Percentiles rank a stretch among this genome's conserved stretches.
Conservation (phyloP, 2,113 vertebrate species). For the Buteo buteo region DNA sequence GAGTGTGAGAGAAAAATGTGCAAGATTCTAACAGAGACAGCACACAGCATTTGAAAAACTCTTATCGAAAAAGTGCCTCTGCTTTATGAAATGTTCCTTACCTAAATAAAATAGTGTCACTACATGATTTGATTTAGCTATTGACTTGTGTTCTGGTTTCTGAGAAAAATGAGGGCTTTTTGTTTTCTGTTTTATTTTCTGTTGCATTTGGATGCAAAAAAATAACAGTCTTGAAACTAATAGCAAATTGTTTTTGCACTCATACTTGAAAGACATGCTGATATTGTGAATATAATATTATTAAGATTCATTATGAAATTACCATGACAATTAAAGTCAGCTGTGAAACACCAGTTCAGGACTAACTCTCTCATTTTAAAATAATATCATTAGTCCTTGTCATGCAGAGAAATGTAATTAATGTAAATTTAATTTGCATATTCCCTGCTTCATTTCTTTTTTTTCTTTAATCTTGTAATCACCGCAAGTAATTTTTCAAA, state of each 20-base stretch:
- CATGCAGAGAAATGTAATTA: constrained; percentile 59
- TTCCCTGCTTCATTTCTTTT: constrained; percentile 25
- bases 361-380: constrained; percentile 58
- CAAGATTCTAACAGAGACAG: neutral
- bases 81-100: neutral
- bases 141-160: neutral
- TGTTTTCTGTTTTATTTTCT: neutral
- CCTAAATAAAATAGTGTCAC: neutral
- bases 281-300: constrained; percentile 10
- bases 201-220: neutral
- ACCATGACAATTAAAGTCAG: constrained; percentile 40
- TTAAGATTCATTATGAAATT: constrained; percentile 38
- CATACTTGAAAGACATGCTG: neutral
- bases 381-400: constrained; percentile 62
- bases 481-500: constrained; percentile 13
- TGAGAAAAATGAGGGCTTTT: neutral
- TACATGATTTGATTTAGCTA: neutral
- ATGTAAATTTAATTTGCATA: constrained; percentile 66
- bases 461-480: constrained; percentile 62
- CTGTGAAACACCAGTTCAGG: constrained; percentile 7
- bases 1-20: neutral
- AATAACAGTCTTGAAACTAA: neutral
- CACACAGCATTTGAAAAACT: neutral
- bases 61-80: neutral
- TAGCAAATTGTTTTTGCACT: neutral